Evolutionary conservation across 2,797 vertebrate genomes (phyloP).

Genomic region (Rhyacichthys aspro): DNA sequence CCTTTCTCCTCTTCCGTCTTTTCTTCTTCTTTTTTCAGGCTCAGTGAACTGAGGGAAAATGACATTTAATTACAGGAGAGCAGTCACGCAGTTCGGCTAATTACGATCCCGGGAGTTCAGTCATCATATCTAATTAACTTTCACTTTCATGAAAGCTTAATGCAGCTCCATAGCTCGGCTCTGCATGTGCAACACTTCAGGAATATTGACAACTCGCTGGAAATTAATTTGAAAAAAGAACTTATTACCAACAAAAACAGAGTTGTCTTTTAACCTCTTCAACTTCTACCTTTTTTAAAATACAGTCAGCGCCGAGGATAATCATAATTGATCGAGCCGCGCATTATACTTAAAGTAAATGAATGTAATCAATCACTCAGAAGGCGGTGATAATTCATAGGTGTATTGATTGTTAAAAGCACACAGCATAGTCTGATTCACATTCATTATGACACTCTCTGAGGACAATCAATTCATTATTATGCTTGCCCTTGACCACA

Average conservation of each 20-base stretch:
- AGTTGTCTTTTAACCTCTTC: constrained; percentile 26
- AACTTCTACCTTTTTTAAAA: constrained; percentile 35
- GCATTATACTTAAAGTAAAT: constrained; percentile 63
- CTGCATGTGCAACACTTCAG: constrained; percentile 77
- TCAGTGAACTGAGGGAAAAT: constrained; percentile 88
- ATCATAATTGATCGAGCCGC: constrained; percentile 59
- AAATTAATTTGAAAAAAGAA: constrained; percentile 72
- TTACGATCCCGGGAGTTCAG: constrained; percentile 91
- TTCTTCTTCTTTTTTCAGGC: constrained; percentile 75
- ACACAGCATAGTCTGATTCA: constrained; percentile 65
- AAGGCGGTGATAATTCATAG: constrained; percentile 56
- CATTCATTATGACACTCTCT: constrained; percentile 75
- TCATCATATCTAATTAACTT: constrained; percentile 95
- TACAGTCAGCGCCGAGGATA: constrained; percentile 18
- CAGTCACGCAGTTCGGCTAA: constrained; percentile 89
- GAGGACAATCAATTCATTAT: constrained; percentile 76
- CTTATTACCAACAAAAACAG: background rate
- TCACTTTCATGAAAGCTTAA: constrained; percentile 92
- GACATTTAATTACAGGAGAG: constrained; percentile 94
- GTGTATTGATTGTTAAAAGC: constrained; percentile 73
- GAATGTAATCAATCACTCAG: constrained; percentile 68
- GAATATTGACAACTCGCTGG: constrained; percentile 82
- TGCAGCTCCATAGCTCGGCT: constrained; percentile 74
- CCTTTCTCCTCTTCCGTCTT: constrained; percentile 16
- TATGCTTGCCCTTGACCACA: constrained; percentile 68